Conservation (phyloP, 1,140 invertebrate genomes). For the Diorhabda carinulata region DNA sequence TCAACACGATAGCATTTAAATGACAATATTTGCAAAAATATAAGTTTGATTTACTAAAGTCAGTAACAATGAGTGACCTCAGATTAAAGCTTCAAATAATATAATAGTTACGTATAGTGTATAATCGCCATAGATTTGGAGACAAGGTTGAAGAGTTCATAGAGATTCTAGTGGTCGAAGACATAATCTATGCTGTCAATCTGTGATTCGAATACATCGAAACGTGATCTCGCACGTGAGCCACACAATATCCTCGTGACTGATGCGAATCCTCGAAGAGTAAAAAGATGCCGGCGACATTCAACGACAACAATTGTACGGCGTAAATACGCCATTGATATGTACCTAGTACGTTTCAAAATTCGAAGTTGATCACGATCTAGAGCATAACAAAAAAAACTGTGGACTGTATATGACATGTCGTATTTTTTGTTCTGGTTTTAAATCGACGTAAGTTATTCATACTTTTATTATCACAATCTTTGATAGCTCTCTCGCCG, state of each 20-base stretch:
- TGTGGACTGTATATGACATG: no score
- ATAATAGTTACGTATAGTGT: neutral
- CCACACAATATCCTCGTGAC: slow-evolving; percentile 18
- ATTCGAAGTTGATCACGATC: slow-evolving; percentile 4
- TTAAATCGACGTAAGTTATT: no score
- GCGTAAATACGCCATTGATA: slow-evolving; percentile 9
- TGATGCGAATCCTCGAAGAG: slow-evolving; percentile 9
- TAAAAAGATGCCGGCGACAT: slow-evolving; percentile 8
- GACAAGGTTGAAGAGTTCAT: slow-evolving; percentile 15
- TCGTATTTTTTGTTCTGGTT: no score
- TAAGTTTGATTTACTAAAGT: no score
- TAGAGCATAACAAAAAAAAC: no score
- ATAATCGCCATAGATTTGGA: neutral
- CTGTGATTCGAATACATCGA: slow-evolving; percentile 12
- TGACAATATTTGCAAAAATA: no score
- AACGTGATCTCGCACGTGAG: slow-evolving; percentile 21
- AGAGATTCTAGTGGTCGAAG: slow-evolving; percentile 15
- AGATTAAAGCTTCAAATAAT: no score
- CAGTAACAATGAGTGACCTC: no score
- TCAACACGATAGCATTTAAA: no score
- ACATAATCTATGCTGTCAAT: slow-evolving; percentile 19
- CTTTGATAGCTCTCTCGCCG: no score
- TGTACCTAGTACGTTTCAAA: neutral
- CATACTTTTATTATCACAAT: no score
- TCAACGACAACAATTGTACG: neutral